Evolutionary conservation across 2,797 vertebrate genomes (phyloP), one percentile per base, ranked within the genome.

Genomic region (Sebastes diploproa): DNA sequence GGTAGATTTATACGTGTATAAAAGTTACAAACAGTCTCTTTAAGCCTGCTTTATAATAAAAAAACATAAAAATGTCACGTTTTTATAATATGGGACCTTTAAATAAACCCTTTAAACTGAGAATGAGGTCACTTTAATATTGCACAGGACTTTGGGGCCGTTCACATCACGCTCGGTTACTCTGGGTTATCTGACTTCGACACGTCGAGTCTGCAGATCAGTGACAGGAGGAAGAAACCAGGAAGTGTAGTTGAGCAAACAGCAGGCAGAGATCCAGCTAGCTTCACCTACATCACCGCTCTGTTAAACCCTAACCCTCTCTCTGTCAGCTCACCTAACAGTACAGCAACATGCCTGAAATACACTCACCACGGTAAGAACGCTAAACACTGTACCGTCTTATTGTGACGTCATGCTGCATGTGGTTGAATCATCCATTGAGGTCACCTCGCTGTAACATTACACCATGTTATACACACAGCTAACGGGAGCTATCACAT

Each of bases 311-410:
- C 16, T 25, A 2, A n/a, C 3, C 60, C 16, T 6, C 18, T 22
- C 5, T 13, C 29, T 29, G 38, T 65, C 25, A 58, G 63, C 55
- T 27, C n/a, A 6, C 5, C 1, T 55, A 2, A 52, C 64, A 0
- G 27, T 4, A 18, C 0, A 42, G 12, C 29, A 84, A 78, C 18
- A 94, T 93, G 93, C 91, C 82, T 14, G 87, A 91, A 63, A 38
- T 60, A 60, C 83, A 82, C 22, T 77, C n/a, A 46, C 23, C n/a
- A 7, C 85, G 89, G 93, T 94, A 78, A 89, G 87, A 58, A 54
- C 1, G 5, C 4, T 7, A 1, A 2, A 7, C 13, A 9, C 9
- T 16, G 22, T 11, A 2, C 32, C 0, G 20, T 23, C 1, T 2
- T 7, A 12, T 1, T 2, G 8, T 7, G 18, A 16, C 1, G 25